Base-by-base conservation (phyloP, 2,797 vertebrate genomes). In the Pangasius macronema region DNA sequence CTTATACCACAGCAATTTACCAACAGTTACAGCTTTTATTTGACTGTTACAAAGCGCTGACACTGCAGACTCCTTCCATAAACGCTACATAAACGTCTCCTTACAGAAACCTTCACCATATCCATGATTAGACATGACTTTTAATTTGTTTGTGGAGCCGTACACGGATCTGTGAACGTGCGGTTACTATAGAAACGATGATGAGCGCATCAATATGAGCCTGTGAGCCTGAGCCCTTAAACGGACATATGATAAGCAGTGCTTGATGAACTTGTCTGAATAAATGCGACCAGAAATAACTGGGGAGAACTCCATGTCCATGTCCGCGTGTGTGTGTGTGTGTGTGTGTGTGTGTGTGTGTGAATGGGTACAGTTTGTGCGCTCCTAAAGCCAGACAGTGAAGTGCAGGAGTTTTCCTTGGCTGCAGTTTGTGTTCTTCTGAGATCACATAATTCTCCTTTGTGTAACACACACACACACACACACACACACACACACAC, bases 321-420 rank as follows among this genome's bases (percentile, higher is more conserved):
- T 75, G 70, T 27, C 0, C 24, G 9, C 5, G 39, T 27, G 70
- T 13, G 70, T 46, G 75, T 30, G 27, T 53, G 49, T 4, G 51
- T 33, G 75, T 22, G 20, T 55, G 30, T 33, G n/a, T 55, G 75
- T 24, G 39, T 65, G n/a, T 42, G 84, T 59, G 61, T 18, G 42
- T n/a, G 30, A 67, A 55, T 80, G 39, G 73, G 93, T 85, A 93
- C 93, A 92, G 82, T 83, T 82, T 91, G 93, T 93, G 82, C 91
- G 91, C 84, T 90, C 89, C 86, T 77, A 87, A 53, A 53, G 51
- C 51, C 90, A 89, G 90, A 88, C 91, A 16, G 42, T 81, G 83
- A 89, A 86, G 86, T 83, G 86, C 63, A 82, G 81, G n/a, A 61
- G 88, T 90, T 92, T 30, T 89, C 91, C 90, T 91, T 93, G 92